Evolutionary conservation across 2,888 invertebrate species (phyloP).

Genomic region (Drosophila vallismaia): DNA sequence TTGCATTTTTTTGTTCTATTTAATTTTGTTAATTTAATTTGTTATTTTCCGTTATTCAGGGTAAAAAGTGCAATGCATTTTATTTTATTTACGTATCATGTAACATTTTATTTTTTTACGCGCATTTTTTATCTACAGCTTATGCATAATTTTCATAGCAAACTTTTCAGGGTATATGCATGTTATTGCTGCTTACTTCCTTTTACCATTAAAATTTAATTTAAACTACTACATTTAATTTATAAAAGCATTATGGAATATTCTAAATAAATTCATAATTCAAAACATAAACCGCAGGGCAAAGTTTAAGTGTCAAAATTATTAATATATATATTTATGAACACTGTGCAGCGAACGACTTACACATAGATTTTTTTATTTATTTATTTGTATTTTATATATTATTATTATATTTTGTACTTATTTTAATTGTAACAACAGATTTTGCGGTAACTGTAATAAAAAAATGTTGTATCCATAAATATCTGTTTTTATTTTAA

Average conservation of each 20-base stretch:
- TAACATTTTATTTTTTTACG: too few species aligned
- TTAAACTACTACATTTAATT: conserved; percentile 31
- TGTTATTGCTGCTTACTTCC: not conserved
- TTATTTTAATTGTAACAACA: conserved; percentile 50
- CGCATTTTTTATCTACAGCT: not conserved
- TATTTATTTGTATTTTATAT: conserved; percentile 11
- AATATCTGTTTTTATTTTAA: conserved; percentile 18
- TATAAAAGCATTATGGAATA: conserved; percentile 40
- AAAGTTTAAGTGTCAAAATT: conserved; percentile 51
- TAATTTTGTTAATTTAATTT: not conserved
- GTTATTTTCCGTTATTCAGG: not conserved
- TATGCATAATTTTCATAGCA: not conserved
- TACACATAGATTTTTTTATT: conserved; percentile 24
- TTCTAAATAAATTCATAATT: conserved; percentile 76
- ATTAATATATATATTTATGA: conserved; percentile 40
- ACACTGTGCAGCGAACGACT: conserved; percentile 56
- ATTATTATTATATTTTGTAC: conserved; percentile 15
- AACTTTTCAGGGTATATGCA: not conserved
- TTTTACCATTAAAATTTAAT: conserved; percentile 38
- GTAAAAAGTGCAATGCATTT: conserved; percentile 15
- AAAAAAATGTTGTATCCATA: conserved; percentile 54
- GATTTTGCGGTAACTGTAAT: conserved; percentile 50
- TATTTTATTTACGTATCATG: conserved; percentile 2
- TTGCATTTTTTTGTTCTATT: conserved; percentile 23
- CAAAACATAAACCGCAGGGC: conserved; percentile 20